Percentiles rank a stretch among this genome's conserved stretches.
phyloP scores from a whole-genome alignment of 2,797 vertebrate genomes.

The Coendou prehensilis region DNA sequence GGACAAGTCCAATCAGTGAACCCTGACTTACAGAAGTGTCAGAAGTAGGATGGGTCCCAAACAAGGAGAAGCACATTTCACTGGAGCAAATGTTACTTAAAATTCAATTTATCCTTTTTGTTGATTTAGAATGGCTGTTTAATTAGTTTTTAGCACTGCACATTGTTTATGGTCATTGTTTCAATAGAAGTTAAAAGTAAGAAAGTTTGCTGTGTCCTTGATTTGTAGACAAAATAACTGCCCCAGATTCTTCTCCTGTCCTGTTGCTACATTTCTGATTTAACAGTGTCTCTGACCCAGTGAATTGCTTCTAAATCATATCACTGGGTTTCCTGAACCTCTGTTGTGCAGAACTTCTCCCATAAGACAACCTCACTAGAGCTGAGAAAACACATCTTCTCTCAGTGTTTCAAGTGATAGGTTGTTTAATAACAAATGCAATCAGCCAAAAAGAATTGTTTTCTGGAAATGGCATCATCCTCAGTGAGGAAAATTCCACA shows the following conservation, averaged over 20 bases:
- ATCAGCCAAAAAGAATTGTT: slow-evolving; percentile 66
- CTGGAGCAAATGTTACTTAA: slow-evolving; percentile 24
- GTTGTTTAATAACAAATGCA: slow-evolving; percentile 65
- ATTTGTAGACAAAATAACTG: slow-evolving; percentile 77
- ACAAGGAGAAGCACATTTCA: slow-evolving; percentile 55
- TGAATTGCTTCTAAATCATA: slow-evolving; percentile 79
- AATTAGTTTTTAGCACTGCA: slow-evolving; percentile 81
- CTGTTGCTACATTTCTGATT: slow-evolving; percentile 65
- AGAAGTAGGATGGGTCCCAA: background rate
- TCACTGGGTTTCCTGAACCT: slow-evolving; percentile 72
- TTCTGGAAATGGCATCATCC: slow-evolving; percentile 53
- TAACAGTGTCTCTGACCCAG: slow-evolving; percentile 70
- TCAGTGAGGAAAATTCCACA: slow-evolving; percentile 62
- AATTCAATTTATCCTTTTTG: slow-evolving; percentile 71
- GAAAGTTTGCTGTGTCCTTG: slow-evolving; percentile 74
- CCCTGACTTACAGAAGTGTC: background rate
- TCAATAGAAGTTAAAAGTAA: slow-evolving; percentile 78
- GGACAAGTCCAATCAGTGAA: background rate
- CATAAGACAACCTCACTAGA: slow-evolving; percentile 71
- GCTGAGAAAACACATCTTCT: slow-evolving; percentile 78
- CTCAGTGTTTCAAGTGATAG: slow-evolving; percentile 57
- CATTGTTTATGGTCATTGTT: slow-evolving; percentile 76
- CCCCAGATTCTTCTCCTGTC: slow-evolving; percentile 37
- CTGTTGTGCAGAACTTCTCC: slow-evolving; percentile 64
- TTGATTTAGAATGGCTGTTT: slow-evolving; percentile 81